Conservation (phyloP, 2,113 vertebrate genomes). For the Hippocampus abdominalis region DNA sequence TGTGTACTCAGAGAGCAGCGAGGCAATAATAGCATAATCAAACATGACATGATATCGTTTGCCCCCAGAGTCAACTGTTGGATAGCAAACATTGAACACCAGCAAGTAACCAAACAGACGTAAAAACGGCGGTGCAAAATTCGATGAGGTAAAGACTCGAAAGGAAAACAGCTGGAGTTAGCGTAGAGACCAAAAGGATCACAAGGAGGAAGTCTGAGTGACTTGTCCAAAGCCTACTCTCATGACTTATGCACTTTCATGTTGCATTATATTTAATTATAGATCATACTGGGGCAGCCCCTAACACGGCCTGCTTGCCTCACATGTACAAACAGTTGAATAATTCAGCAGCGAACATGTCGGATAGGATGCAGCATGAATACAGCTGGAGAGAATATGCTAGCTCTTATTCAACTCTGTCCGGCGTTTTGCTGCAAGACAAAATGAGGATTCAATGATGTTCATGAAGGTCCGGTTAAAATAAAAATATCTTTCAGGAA, state of each 20-base stretch:
- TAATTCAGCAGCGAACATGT: slow-evolving; percentile 67
- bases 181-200: slow-evolving; percentile 44
- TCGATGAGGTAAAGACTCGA: slow-evolving; percentile 28
- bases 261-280: slow-evolving; percentile 79
- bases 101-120: slow-evolving; percentile 11
- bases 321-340: slow-evolving; percentile 77
- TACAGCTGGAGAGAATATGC: slow-evolving; percentile 53
- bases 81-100: slow-evolving; percentile 35
- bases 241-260: slow-evolving; percentile 78
- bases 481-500: slow-evolving; percentile 10
- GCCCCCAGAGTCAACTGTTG: slow-evolving; percentile 39
- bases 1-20: slow-evolving; percentile 38
- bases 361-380: slow-evolving; percentile 56
- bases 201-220: slow-evolving; percentile 56
- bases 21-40: slow-evolving; percentile 51
- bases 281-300: slow-evolving; percentile 69
- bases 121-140: slow-evolving; percentile 18
- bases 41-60: slow-evolving; percentile 48
- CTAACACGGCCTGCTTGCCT: slow-evolving; percentile 69
- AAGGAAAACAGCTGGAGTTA: slow-evolving; percentile 54
- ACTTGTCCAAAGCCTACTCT: slow-evolving; percentile 60
- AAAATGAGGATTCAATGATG: slow-evolving; percentile 52
- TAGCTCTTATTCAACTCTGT: slow-evolving; percentile 44
- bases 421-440: slow-evolving; percentile 45
- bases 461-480: slow-evolving; percentile 27